These are phyloP conservation scores for Zaprionus gabonicus DNA, from an alignment of 1,140 invertebrate genomes.

Conservation along the genomic window DNA sequence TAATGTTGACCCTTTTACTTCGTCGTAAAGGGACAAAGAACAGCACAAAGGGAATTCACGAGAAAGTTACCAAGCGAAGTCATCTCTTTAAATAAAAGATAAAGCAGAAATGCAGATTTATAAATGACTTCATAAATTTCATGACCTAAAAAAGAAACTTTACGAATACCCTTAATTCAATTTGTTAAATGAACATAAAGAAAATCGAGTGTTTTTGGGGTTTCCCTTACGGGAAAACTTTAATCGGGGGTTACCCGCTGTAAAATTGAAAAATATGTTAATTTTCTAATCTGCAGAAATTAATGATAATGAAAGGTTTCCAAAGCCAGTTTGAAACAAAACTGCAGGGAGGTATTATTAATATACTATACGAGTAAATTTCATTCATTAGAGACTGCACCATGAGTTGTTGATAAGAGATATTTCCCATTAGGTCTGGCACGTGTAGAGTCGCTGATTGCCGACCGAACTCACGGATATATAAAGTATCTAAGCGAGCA, in stretches of 20 bases:
- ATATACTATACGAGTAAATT: background rate
- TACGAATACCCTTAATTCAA: background rate
- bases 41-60: background rate
- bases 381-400: background rate
- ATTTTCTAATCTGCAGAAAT: background rate
- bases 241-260: background rate
- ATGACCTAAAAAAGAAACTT: background rate
- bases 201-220: background rate
- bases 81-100: background rate
- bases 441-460: constrained; percentile 2
- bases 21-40: background rate
- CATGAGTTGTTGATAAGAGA: background rate
- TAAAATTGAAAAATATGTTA: background rate
- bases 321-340: background rate
- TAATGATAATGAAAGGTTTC: background rate
- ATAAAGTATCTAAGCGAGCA: background rate
- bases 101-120: background rate
- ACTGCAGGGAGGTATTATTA: background rate
- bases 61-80: constrained; percentile 27
- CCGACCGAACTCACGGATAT: background rate
- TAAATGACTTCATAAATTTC: background rate
- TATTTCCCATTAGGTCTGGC: background rate
- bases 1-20: constrained; percentile 28
- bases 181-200: too few species aligned
- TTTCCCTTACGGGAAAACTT: background rate